Evolutionary conservation across 2,888 invertebrate genomes (phyloP).

Genomic region (Dynastes grantii): DNA sequence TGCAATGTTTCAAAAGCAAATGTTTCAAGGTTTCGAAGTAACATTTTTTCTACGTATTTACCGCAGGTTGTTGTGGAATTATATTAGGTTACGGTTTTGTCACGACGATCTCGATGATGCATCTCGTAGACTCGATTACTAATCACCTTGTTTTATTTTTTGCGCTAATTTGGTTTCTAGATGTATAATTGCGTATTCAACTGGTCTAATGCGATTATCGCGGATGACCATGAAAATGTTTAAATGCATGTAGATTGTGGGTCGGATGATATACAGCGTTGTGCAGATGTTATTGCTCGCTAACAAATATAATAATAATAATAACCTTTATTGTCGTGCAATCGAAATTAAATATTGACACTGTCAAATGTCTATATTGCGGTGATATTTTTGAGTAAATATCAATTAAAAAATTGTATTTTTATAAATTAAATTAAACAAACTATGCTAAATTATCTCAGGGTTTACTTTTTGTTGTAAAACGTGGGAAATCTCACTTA

Average conservation of each 20-base stretch:
- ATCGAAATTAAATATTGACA: too few relatives aligned
- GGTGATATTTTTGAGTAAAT: too few relatives aligned
- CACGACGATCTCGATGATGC: slow-evolving; percentile 5
- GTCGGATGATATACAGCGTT: too few relatives aligned
- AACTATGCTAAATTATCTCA: too few relatives aligned
- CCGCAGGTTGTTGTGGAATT: not conserved
- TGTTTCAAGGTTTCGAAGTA: slow-evolving; percentile 7
- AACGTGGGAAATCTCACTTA: too few relatives aligned
- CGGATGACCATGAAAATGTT: not conserved
- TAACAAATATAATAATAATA: too few relatives aligned
- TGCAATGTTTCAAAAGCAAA: slow-evolving; percentile 28
- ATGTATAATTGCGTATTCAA: not conserved
- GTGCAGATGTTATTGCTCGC: too few relatives aligned
- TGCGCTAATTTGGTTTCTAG: not conserved
- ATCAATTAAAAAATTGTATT: too few relatives aligned
- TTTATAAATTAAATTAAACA: too few relatives aligned
- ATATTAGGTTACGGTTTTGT: not conserved
- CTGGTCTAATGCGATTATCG: not conserved
- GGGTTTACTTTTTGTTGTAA: too few relatives aligned
- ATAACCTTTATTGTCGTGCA: too few relatives aligned
- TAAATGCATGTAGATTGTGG: not conserved
- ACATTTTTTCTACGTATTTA: not conserved
- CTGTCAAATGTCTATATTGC: too few relatives aligned
- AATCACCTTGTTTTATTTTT: slow-evolving; percentile 12
- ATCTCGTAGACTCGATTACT: not conserved